Conservation (phyloP, 1,140 invertebrate genomes). For the Micrasema minimum region DNA sequence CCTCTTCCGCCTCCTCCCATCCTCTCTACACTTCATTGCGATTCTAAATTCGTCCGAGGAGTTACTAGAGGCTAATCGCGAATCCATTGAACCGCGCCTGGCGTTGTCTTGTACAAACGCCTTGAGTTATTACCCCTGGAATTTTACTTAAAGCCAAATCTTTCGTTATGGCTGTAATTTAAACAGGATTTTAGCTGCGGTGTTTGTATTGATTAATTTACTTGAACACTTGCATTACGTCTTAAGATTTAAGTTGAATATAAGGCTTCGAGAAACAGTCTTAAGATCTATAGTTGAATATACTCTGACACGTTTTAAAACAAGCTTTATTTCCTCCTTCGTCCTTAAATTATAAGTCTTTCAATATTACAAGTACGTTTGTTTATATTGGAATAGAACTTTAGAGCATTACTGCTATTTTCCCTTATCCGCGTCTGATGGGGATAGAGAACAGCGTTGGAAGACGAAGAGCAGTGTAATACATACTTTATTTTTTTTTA, state of each 20-base stretch:
- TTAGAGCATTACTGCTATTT: no score
- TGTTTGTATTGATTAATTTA: neutral
- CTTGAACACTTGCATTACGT: neutral
- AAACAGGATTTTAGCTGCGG: neutral
- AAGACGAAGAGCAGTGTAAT: no score
- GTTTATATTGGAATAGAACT: no score
- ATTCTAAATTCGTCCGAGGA: constrained; percentile 37
- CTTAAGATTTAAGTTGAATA: neutral
- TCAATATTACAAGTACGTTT: no score
- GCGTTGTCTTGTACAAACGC: constrained; percentile 9
- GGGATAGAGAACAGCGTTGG: no score
- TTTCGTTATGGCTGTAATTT: neutral
- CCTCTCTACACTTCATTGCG: constrained; percentile 18
- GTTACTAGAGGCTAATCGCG: constrained; percentile 36
- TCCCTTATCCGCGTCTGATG: no score
- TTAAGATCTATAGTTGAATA: neutral
- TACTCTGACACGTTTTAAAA: no score
- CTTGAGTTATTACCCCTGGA: no score
- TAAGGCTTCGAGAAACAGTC: neutral
- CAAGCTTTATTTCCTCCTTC: no score
- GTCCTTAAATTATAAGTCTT: no score
- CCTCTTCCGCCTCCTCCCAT: neutral
- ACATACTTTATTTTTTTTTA: no score
- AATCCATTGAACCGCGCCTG: constrained; percentile 25
- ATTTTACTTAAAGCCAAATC: no score